Conservation (phyloP, 1,140 invertebrate species). For the Plutomurus gul region DNA sequence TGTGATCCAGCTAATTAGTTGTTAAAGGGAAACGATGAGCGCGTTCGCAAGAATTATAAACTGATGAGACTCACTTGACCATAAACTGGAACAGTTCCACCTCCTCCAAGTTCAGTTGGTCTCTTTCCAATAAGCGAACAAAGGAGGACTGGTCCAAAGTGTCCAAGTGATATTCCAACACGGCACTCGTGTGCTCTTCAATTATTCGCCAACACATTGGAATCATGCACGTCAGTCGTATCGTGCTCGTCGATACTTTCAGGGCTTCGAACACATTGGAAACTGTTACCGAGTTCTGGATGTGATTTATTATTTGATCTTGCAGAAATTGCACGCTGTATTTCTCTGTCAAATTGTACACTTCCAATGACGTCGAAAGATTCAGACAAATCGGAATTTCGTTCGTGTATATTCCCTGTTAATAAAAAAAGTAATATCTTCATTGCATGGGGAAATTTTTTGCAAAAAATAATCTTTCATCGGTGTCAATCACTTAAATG, state of each 20-base stretch:
- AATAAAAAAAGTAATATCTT: neutral
- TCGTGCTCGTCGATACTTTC: constrained; percentile 30
- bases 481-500: no score
- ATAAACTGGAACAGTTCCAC: constrained; percentile 42
- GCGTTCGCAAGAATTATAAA: no score
- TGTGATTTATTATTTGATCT: constrained; percentile 36
- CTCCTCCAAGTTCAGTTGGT: constrained; percentile 43
- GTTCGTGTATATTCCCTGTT: constrained; percentile 47
- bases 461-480: no score
- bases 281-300: neutral
- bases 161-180: constrained; percentile 34
- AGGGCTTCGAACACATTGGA: constrained; percentile 48
- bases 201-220: constrained; percentile 42
- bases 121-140: constrained; percentile 35
- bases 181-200: constrained; percentile 32
- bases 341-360: constrained; percentile 40
- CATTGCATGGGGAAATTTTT: neutral
- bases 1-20: neutral
- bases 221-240: constrained; percentile 34
- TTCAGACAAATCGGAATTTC: constrained; percentile 39
- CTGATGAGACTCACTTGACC: constrained; percentile 37
- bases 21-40: no score
- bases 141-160: constrained; percentile 30
- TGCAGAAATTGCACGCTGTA: constrained; percentile 38
- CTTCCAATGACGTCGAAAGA: constrained; percentile 34